Conservation (phyloP, 2,113 vertebrate species). For the Peromyscus californicus region DNA sequence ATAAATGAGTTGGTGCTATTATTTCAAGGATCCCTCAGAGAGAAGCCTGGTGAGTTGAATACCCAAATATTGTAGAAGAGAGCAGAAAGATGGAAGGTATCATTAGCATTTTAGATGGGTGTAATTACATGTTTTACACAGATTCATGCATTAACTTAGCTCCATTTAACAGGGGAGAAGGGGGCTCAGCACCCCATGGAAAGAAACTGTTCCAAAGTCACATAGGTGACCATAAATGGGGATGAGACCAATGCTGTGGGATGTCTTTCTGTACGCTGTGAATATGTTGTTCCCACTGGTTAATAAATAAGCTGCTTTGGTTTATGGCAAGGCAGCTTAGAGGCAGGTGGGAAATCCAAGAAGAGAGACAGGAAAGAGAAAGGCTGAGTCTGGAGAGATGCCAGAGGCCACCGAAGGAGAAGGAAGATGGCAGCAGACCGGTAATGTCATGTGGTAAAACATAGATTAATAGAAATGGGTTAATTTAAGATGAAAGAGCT, state of each 20-base stretch:
- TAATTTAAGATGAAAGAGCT: too few species aligned
- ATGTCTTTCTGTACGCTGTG: too few species aligned
- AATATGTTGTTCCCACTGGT: too few species aligned
- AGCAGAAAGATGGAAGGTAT: conserved; percentile 53
- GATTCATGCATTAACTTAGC: neutral
- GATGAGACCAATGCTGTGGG: neutral
- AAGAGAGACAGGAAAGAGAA: too few species aligned
- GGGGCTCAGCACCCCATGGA: neutral
- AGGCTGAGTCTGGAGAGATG: too few species aligned
- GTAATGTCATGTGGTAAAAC: too few species aligned
- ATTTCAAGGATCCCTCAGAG: conserved; percentile 45
- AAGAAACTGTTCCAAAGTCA: conserved; percentile 46
- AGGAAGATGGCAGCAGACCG: too few species aligned
- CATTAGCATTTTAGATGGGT: conserved; percentile 25
- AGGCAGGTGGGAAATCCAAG: too few species aligned
- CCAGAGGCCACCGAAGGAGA: too few species aligned
- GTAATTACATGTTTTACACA: neutral
- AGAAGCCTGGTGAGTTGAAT: conserved; percentile 13
- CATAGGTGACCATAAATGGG: neutral
- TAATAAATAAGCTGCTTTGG: too few species aligned
- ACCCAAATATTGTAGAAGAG: conserved; percentile 40
- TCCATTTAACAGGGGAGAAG: conserved; percentile 38
- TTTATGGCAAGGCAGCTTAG: too few species aligned
- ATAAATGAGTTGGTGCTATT: conserved; percentile 38
- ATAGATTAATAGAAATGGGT: too few species aligned